Percentiles rank a stretch among this genome's conserved stretches.
Conservation (phyloP, 1,140 invertebrate species). For the Bombus breviceps region DNA sequence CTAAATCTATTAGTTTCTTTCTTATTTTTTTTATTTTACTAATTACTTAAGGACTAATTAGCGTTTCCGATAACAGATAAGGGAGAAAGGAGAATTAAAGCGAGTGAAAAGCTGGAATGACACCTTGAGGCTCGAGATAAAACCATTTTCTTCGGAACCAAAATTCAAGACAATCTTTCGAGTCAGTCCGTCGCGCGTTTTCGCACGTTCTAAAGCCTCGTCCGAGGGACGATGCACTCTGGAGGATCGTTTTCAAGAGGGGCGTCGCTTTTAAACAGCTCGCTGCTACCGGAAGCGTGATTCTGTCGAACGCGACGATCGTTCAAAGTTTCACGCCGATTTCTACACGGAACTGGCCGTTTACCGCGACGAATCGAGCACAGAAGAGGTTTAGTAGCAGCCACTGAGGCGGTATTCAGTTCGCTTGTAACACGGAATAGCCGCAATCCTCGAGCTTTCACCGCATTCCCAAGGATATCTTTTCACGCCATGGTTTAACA, state of each 20-base stretch:
- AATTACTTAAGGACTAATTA: background rate
- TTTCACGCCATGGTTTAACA: constrained; percentile 17
- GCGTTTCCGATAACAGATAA: background rate
- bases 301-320: constrained; percentile 22
- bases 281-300: background rate
- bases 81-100: background rate
- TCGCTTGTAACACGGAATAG: constrained; percentile 5
- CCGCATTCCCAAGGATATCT: constrained; percentile 37
- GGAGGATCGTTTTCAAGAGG: background rate
- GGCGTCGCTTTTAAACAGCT: constrained; percentile 29
- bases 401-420: background rate
- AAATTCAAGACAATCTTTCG: no score
- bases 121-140: background rate
- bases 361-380: constrained; percentile 37
- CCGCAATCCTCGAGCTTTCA: background rate
- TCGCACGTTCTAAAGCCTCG: background rate
- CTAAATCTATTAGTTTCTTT: background rate
- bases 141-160: background rate
- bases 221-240: background rate
- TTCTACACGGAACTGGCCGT: constrained; percentile 49
- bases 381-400: constrained; percentile 42
- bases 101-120: background rate
- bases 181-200: background rate
- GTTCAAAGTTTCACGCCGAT: constrained; percentile 59
- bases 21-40: no score